phyloP scores from a whole-genome alignment of 2,797 vertebrate genomes.

The Potorous gilbertii region DNA sequence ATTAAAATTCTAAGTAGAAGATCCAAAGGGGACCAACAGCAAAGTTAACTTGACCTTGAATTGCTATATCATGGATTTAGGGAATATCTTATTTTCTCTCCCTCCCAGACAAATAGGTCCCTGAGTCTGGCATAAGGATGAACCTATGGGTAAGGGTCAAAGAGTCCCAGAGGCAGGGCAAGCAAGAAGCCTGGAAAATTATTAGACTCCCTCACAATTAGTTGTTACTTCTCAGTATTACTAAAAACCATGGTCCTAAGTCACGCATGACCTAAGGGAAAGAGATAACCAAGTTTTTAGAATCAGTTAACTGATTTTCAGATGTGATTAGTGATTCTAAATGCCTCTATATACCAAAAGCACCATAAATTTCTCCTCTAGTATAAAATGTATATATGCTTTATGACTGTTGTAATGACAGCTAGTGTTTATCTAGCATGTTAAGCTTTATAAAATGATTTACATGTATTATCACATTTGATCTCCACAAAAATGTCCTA shows the following conservation, averaged over 20 bases:
- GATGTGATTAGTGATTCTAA: neutral
- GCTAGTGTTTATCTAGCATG: neutral
- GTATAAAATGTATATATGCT: neutral
- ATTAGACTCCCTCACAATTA: neutral
- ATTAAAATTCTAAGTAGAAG: neutral
- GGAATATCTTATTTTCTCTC: neutral
- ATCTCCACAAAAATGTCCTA: neutral
- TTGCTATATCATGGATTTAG: no score
- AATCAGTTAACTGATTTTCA: neutral
- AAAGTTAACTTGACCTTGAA: neutral
- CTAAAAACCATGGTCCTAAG: neutral
- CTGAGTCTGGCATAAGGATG: neutral
- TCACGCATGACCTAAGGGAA: neutral
- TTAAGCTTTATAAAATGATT: neutral
- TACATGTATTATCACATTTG: neutral
- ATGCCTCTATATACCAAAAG: neutral
- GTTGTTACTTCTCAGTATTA: neutral
- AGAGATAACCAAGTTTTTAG: neutral
- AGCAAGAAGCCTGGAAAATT: neutral
- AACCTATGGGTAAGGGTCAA: neutral
- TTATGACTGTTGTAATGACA: neutral
- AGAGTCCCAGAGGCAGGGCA: neutral
- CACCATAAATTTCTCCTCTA: neutral
- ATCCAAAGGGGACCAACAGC: neutral
- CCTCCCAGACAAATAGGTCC: neutral